Evolutionary conservation across 2,797 vertebrate genomes (phyloP).

Genomic region (Poecilia wingei): DNA sequence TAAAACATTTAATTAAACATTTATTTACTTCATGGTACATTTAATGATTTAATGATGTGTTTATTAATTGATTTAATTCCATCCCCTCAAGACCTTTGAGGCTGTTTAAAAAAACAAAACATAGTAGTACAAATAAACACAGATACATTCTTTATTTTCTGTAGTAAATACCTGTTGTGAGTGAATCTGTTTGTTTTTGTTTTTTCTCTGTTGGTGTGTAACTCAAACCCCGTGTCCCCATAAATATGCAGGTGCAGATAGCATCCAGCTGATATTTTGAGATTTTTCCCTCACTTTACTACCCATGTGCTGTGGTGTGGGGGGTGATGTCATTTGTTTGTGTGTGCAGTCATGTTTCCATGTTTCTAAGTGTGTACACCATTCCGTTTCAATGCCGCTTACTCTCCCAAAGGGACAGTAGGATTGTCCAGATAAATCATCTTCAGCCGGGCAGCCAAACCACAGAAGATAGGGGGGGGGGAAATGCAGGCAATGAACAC

Average conservation of each 20-base stretch:
- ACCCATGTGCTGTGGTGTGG: not conserved
- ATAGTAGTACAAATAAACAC: not conserved
- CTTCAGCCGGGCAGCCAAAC: constrained; percentile 58
- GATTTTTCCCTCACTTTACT: constrained; percentile 8
- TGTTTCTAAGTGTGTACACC: constrained; percentile 53
- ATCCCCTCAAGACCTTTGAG: not conserved
- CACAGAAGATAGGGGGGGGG: constrained; percentile 29
- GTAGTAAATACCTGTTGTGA: not conserved
- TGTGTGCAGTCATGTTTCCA: constrained; percentile 37
- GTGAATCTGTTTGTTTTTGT: not conserved
- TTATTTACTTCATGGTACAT: not conserved
- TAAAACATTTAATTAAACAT: not conserved
- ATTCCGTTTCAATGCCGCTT: constrained; percentile 47
- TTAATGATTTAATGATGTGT: not conserved
- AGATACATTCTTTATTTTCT: not conserved
- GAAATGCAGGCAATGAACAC: constrained; percentile 19
- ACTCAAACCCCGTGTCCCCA: not conserved
- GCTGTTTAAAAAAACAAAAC: not conserved
- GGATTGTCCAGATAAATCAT: constrained; percentile 74
- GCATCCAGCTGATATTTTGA: constrained; percentile 38
- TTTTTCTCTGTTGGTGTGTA: not conserved
- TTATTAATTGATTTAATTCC: not conserved
- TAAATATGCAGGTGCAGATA: constrained; percentile 46
- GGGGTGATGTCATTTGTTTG: constrained; percentile 29
- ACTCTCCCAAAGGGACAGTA: constrained; percentile 63